Evolutionary conservation across 2,797 vertebrate species (phyloP).

Genomic region (Poeciliopsis gracilis): DNA sequence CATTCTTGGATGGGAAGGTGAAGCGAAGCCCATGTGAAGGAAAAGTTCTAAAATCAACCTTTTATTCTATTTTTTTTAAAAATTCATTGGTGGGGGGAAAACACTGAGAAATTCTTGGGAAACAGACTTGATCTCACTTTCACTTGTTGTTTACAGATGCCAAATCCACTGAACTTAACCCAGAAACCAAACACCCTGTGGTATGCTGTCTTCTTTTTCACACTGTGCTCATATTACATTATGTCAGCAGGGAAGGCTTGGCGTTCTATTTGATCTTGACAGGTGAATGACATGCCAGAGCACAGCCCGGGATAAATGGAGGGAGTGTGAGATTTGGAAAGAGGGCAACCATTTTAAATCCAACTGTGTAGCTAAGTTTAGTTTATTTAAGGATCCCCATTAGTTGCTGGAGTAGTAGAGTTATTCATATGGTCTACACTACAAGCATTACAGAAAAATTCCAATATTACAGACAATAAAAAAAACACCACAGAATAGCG

Average conservation of each 20-base stretch:
- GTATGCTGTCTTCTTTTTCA: conserved; percentile 75
- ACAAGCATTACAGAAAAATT: background rate
- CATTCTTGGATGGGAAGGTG: conserved; percentile 92
- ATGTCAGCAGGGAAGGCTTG: conserved; percentile 12
- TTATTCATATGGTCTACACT: background rate
- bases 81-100: conserved; percentile 12
- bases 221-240: conserved; percentile 6
- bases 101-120: background rate
- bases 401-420: background rate
- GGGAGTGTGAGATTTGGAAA: conserved; percentile 95
- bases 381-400: background rate
- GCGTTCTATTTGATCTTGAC: conserved; percentile 39
- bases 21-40: conserved; percentile 31
- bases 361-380: conserved; percentile 41
- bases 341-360: conserved; percentile 90
- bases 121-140: conserved; percentile 34
- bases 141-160: conserved; percentile 83
- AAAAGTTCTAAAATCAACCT: background rate
- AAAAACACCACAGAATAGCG: background rate
- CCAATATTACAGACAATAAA: background rate
- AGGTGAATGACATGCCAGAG: conserved; percentile 98
- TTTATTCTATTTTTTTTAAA: background rate
- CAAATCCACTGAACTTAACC: conserved; percentile 96
- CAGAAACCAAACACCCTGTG: conserved; percentile 90
- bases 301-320: conserved; percentile 95